These are phyloP conservation scores for Spea bombifrons DNA, from an alignment of 2,113 vertebrate species.

Conservation along the genomic window DNA sequence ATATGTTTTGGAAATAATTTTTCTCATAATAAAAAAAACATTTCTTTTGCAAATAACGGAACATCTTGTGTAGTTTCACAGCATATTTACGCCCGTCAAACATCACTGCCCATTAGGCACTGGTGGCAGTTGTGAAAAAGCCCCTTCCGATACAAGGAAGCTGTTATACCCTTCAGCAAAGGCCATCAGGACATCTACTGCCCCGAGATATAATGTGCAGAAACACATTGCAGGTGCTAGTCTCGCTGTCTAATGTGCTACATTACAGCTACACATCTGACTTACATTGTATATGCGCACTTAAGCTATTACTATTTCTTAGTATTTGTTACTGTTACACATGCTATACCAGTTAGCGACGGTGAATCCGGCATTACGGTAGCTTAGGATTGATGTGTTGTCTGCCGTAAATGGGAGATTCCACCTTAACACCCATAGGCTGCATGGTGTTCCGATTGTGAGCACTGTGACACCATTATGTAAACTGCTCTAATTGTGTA, in stretches of 20 bases:
- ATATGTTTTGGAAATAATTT: neutral
- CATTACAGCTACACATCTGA: neutral
- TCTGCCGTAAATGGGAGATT: no score
- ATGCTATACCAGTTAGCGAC: no score
- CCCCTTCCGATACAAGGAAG: neutral
- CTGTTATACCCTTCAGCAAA: neutral
- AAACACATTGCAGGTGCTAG: slow-evolving; percentile 37
- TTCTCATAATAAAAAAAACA: no score
- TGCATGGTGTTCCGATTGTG: no score
- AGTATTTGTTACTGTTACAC: no score
- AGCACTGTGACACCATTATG: no score
- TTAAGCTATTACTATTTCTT: neutral
- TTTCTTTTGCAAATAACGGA: neutral
- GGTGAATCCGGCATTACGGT: no score
- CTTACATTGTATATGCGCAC: neutral
- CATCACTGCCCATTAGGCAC: neutral
- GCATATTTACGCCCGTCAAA: neutral
- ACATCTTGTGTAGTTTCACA: neutral
- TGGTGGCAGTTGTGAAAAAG: neutral
- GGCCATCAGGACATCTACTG: neutral
- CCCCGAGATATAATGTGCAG: neutral
- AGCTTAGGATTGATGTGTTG: no score
- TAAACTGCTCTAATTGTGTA: no score
- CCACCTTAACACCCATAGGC: no score
- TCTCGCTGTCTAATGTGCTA: slow-evolving; percentile 30